These are phyloP conservation scores for Lypha dubia DNA, from an alignment of 2,888 invertebrate species.

Conservation along the genomic window DNA sequence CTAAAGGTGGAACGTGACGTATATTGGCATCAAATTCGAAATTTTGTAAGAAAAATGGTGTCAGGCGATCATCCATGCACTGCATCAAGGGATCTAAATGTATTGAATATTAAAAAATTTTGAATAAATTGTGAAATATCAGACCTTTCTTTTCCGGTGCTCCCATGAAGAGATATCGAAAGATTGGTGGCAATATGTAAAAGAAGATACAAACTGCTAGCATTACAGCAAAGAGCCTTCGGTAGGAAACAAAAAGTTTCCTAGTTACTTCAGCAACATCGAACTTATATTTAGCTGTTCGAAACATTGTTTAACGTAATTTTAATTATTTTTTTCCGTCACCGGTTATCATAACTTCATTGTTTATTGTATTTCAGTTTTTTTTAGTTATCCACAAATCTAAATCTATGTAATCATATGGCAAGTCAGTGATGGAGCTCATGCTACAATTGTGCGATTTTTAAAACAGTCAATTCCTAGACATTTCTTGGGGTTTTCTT, in stretches of 20 bases:
- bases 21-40: slow-evolving; percentile 88
- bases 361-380: slow-evolving; percentile 51
- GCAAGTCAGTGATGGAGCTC: neutral
- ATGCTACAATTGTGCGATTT: neutral
- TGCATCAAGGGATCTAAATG: slow-evolving; percentile 84
- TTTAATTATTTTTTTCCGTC: slow-evolving; percentile 42
- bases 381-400: slow-evolving; percentile 28
- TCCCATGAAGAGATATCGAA: slow-evolving; percentile 86
- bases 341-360: slow-evolving; percentile 68
- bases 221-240: slow-evolving; percentile 81
- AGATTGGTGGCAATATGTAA: slow-evolving; percentile 87
- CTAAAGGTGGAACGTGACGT: slow-evolving; percentile 85
- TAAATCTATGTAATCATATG: slow-evolving; percentile 37
- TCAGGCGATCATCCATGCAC: slow-evolving; percentile 88
- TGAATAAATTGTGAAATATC: slow-evolving; percentile 1
- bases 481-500: no score
- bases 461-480: no score
- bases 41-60: slow-evolving; percentile 86
- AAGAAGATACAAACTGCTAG: slow-evolving; percentile 86
- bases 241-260: slow-evolving; percentile 81
- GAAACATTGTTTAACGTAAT: slow-evolving; percentile 77
- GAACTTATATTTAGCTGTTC: slow-evolving; percentile 82
- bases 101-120: neutral
- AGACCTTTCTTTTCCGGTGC: slow-evolving; percentile 83
- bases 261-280: slow-evolving; percentile 81